Percentiles rank a stretch among this genome's conserved stretches.
phyloP scores from a whole-genome alignment of 2,797 vertebrate genomes.

The Borostomias antarcticus region DNA sequence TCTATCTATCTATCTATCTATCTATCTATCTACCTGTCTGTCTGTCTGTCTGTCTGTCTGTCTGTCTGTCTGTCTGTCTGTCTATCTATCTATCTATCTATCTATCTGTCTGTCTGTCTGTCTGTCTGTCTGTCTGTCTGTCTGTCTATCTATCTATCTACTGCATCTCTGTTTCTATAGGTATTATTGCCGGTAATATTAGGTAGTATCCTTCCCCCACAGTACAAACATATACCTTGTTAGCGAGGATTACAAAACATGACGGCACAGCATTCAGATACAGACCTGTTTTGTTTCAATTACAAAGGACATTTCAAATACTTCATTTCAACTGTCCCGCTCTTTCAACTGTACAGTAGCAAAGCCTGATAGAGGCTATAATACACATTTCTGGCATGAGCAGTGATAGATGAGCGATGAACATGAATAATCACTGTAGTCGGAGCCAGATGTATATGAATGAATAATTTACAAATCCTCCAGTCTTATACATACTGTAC shows the following conservation, averaged over 20 bases:
- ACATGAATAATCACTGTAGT: too few relatives aligned
- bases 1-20: too few relatives aligned
- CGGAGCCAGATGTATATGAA: not conserved
- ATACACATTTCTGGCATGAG: not conserved
- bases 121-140: not conserved
- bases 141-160: too few relatives aligned
- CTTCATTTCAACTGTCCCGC: not conserved
- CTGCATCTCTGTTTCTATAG: not conserved
- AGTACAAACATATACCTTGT: too few relatives aligned
- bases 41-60: too few relatives aligned
- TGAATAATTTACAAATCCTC: constrained; percentile 44
- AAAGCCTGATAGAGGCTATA: not conserved
- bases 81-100: too few relatives aligned
- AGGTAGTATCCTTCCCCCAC: too few relatives aligned
- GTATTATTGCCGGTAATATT: too few relatives aligned
- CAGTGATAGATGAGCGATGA: constrained; percentile 19
- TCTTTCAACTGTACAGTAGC: not conserved
- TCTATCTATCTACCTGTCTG: too few relatives aligned
- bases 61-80: too few relatives aligned
- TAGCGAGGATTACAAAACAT: too few relatives aligned
- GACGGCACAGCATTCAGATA: not conserved
- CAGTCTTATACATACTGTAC: too few relatives aligned
- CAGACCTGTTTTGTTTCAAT: not conserved
- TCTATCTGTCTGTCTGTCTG: not conserved
- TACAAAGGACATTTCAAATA: constrained; percentile 2